phyloP scores from a whole-genome alignment of 2,113 vertebrate species.

The Elephantulus edwardii region DNA sequence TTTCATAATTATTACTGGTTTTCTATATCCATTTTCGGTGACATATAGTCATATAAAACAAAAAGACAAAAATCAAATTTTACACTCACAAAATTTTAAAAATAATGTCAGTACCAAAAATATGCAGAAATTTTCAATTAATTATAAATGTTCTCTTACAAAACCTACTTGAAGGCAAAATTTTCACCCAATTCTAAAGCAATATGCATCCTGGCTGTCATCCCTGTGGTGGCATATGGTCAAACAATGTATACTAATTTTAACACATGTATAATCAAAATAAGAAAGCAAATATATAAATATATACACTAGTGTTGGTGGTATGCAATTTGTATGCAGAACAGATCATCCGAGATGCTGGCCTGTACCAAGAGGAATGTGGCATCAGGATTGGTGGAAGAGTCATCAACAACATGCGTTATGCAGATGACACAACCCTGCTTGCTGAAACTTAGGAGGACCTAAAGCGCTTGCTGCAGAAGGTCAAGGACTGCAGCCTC shows the following conservation, averaged over 20 bases:
- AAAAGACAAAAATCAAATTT: constrained; percentile 46
- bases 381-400: too few relatives aligned
- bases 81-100: neutral
- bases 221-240: neutral
- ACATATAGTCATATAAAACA: neutral
- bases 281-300: neutral
- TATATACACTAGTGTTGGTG: neutral
- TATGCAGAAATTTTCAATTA: neutral
- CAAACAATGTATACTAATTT: constrained; percentile 25
- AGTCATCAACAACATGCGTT: too few relatives aligned
- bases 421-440: too few relatives aligned
- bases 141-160: neutral
- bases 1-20: neutral
- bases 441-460: too few relatives aligned
- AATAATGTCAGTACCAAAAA: constrained; percentile 17
- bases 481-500: too few relatives aligned
- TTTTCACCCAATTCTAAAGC: constrained; percentile 10
- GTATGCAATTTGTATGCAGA: too few relatives aligned
- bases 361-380: too few relatives aligned
- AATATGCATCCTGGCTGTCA: neutral
- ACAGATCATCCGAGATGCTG: too few relatives aligned
- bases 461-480: too few relatives aligned
- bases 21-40: constrained; percentile 14
- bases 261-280: constrained; percentile 46
- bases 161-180: neutral